Conservation (phyloP, 2,113 vertebrate species). For the Apus apus region DNA sequence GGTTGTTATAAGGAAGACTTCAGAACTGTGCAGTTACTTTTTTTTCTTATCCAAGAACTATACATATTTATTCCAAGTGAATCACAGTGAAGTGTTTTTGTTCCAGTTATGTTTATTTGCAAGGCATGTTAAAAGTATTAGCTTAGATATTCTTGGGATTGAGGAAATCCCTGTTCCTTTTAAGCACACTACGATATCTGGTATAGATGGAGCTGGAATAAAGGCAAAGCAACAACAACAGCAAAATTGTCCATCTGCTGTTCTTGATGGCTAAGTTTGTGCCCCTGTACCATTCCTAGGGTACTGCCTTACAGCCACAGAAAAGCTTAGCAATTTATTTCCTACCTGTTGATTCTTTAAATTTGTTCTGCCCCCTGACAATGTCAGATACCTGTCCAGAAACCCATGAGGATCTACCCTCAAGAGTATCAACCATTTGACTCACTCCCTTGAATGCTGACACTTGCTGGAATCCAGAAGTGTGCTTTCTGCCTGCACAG, state of each 20-base stretch:
- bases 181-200: not conserved
- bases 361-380: not conserved
- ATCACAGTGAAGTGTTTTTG: not conserved
- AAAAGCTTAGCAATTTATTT: not conserved
- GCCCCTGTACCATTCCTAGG: not conserved
- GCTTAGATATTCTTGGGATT: not conserved
- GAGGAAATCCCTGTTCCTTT: not conserved
- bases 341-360: not conserved
- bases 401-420: not conserved
- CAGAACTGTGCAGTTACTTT: not conserved
- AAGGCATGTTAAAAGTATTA: conserved; percentile 1
- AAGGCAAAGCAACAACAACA: not conserved
- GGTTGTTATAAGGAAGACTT: not conserved
- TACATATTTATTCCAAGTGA: not conserved
- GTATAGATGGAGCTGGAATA: not conserved
- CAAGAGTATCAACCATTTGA: not conserved
- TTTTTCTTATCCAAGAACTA: not conserved
- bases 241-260: not conserved
- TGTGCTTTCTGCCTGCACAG: not conserved
- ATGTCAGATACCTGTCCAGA: not conserved
- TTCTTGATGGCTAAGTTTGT: not conserved
- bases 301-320: not conserved
- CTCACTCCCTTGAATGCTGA: not conserved
- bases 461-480: not conserved
- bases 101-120: conserved; percentile 2